Evolutionary conservation across 2,113 vertebrate species (phyloP).

Genomic region (Zosterops hypoxanthus): DNA sequence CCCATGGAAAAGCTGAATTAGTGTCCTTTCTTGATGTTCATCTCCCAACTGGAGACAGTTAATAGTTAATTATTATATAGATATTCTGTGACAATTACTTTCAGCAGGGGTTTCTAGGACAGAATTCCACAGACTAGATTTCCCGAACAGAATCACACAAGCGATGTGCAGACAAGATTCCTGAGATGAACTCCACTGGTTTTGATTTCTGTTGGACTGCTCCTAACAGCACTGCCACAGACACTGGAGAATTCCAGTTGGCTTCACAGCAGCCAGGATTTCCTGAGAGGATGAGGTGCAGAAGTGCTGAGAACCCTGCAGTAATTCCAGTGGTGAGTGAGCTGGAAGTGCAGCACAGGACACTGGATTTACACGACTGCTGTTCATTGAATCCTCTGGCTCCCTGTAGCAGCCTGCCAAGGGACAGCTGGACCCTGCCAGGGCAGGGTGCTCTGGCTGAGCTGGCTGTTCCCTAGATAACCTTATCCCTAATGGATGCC

Average conservation of each 20-base stretch:
- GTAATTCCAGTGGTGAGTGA: background rate
- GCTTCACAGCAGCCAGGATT: background rate
- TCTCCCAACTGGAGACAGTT: background rate
- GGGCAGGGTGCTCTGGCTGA: background rate
- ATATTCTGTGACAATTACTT: background rate
- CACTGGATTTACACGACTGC: background rate
- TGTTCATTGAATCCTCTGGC: background rate
- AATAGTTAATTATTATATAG: background rate
- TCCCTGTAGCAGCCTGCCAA: background rate
- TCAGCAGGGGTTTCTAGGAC: background rate
- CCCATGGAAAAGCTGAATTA: background rate
- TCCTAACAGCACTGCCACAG: background rate
- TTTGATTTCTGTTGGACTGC: background rate
- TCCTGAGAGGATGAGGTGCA: background rate
- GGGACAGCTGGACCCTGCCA: background rate
- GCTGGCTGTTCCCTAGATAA: background rate
- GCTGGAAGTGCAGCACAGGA: background rate
- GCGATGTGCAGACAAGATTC: background rate
- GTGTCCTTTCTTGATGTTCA: background rate
- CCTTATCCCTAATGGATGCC: background rate
- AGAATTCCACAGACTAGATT: background rate
- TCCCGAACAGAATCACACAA: background rate
- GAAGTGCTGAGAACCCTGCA: background rate
- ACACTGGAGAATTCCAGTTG: background rate
- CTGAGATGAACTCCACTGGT: background rate